A percentile compares a stretch with the other conserved stretches of the same genome.
Conservation (phyloP, 2,888 invertebrate genomes). For the Agrotis clavis region DNA sequence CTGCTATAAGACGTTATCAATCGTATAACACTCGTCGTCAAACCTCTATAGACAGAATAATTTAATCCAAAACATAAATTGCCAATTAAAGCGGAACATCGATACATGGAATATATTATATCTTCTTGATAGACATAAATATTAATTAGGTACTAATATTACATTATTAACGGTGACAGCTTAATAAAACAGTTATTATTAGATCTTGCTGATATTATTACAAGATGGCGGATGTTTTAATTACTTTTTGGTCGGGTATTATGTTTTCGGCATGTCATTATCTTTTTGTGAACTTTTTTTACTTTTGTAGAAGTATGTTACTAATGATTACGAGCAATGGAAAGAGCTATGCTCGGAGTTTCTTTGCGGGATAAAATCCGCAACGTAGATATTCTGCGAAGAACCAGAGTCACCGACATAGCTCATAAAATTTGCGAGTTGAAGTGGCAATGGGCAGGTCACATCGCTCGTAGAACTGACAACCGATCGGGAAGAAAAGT, state of each 20-base stretch:
- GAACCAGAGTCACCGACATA: no score
- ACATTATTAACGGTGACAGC: constrained; percentile 33
- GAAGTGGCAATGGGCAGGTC: no score
- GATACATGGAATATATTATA: constrained; percentile 11
- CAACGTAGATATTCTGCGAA: no score
- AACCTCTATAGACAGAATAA: constrained; percentile 2
- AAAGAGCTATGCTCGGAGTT: no score
- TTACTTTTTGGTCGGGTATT: constrained; percentile 37
- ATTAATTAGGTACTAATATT: constrained; percentile 29
- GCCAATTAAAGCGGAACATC: constrained; percentile 51
- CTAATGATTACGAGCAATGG: no score
- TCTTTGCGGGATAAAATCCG: no score
- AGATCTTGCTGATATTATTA: constrained; percentile 20
- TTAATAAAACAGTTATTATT: constrained; percentile 40
- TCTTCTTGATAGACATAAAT: constrained; percentile 28
- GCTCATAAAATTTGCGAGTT: no score
- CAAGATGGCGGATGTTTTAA: constrained; percentile 45
- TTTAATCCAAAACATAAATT: constrained; percentile 49
- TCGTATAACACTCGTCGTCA: not conserved
- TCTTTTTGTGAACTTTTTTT: not conserved
- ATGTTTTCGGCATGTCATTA: constrained; percentile 15
- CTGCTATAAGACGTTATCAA: constrained; percentile 4
- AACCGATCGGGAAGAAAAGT: no score
- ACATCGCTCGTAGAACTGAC: no score
- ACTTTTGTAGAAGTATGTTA: no score